These are phyloP conservation scores for Diacarnus erythraeanus DNA, from an alignment of 37 sponge, comb jelly and placozoan genomes.

Conservation along the genomic window DNA sequence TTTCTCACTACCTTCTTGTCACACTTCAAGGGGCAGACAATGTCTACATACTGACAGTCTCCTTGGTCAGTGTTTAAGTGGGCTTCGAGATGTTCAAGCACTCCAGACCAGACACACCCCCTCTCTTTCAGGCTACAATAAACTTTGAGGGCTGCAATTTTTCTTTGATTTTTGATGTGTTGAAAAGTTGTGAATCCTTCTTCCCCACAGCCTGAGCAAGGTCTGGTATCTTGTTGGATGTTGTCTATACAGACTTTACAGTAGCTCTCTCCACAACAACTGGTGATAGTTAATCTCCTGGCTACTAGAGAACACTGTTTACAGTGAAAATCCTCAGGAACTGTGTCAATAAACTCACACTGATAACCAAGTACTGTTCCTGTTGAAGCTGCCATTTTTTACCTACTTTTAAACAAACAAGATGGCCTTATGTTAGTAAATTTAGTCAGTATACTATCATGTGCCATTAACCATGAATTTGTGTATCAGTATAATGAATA, in stretches of 20 bases:
- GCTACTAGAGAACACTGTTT: constrained; percentile 6
- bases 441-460: too few relatives aligned
- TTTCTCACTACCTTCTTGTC: neutral
- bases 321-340: neutral
- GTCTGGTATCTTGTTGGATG: neutral
- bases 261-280: constrained; percentile 10
- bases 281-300: neutral
- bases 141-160: constrained; percentile 6
- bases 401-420: too few relatives aligned
- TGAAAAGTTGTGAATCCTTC: neutral
- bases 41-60: constrained; percentile 25
- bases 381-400: neutral
- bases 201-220: constrained; percentile 26
- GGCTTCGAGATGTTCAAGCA: neutral
- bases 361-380: neutral
- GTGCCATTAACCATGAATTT: too few relatives aligned
- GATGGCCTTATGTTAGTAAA: too few relatives aligned
- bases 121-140: constrained; percentile 15
- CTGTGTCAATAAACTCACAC: constrained; percentile 5
- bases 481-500: too few relatives aligned
- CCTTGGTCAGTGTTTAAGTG: constrained; percentile 17
- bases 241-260: constrained; percentile 5
- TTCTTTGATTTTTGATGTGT: neutral
- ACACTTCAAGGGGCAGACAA: constrained; percentile 28
- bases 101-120: constrained; percentile 44